These are phyloP conservation scores for Coluber constrictor DNA, from an alignment of 2,797 vertebrate genomes.

Conservation along the genomic window DNA sequence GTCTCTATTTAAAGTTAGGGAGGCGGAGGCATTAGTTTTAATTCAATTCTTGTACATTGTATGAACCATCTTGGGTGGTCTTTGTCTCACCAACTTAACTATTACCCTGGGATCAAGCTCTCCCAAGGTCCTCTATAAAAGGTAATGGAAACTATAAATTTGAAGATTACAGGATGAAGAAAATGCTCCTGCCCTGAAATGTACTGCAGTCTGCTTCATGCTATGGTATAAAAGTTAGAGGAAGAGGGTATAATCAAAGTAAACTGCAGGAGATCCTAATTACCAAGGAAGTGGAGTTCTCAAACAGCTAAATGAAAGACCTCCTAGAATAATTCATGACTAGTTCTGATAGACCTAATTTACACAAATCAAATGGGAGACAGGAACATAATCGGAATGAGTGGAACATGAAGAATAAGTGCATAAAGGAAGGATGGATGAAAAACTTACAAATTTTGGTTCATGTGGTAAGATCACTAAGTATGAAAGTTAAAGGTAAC, in stretches of 20 bases:
- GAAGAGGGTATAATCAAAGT: conserved; percentile 15
- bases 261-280: conserved; percentile 19
- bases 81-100: not conserved
- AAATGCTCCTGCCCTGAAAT: not conserved
- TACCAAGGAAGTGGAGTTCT: conserved; percentile 15
- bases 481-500: not conserved
- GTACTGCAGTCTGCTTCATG: not conserved
- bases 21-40: not conserved
- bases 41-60: not conserved
- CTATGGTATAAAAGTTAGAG: not conserved
- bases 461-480: not conserved
- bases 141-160: not conserved
- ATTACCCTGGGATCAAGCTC: not conserved
- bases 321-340: conserved; percentile 19
- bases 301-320: conserved; percentile 12
- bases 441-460: not conserved
- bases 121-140: not conserved
- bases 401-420: not conserved
- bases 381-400: conserved; percentile 3
- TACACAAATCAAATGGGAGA: conserved; percentile 1
- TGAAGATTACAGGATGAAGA: not conserved
- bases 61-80: not conserved
- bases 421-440: not conserved
- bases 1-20: not conserved
- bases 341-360: conserved; percentile 11